Conservation (phyloP, 1,140 invertebrate species). For the Steinernema khuongi region DNA sequence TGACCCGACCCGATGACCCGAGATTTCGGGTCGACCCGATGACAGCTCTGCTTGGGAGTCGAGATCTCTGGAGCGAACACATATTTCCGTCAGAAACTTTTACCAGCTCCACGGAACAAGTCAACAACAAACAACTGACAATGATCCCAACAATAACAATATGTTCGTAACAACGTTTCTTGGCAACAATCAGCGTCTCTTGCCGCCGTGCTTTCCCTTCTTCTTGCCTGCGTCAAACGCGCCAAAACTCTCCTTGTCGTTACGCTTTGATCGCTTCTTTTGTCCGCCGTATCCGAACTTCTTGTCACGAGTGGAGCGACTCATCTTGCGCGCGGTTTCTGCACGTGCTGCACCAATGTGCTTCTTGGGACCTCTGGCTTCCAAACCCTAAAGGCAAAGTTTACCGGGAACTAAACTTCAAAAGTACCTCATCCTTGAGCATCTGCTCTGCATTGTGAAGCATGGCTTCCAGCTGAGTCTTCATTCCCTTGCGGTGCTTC, state of each 20-base stretch:
- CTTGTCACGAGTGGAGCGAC: conserved; percentile 65
- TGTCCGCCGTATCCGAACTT: conserved; percentile 93
- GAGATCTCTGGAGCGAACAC: too few relatives aligned
- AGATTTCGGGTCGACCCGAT: too few relatives aligned
- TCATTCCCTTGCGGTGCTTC: conserved; percentile 59
- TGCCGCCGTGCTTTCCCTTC: neutral
- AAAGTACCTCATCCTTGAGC: neutral
- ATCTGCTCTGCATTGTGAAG: conserved; percentile 43
- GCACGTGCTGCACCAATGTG: neutral
- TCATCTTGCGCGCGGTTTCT: conserved; percentile 30
- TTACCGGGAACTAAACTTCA: too few relatives aligned
- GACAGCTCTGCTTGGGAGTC: too few relatives aligned
- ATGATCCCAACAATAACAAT: too few relatives aligned
- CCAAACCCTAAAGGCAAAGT: too few relatives aligned
- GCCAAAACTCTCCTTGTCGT: conserved; percentile 71
- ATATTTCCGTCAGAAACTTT: too few relatives aligned
- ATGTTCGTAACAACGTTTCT: too few relatives aligned
- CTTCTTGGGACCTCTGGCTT: conserved; percentile 16
- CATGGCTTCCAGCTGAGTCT: conserved; percentile 55
- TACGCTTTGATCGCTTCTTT: conserved; percentile 80
- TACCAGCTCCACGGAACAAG: too few relatives aligned
- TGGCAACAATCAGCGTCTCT: too few relatives aligned
- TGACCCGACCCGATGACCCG: too few relatives aligned
- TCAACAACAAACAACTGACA: too few relatives aligned
- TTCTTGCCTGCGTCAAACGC: neutral